Evolutionary conservation across 1,140 invertebrate genomes (phyloP), one percentile per base, ranked within the genome.

Genomic region (Cecropterus lyciades): DNA sequence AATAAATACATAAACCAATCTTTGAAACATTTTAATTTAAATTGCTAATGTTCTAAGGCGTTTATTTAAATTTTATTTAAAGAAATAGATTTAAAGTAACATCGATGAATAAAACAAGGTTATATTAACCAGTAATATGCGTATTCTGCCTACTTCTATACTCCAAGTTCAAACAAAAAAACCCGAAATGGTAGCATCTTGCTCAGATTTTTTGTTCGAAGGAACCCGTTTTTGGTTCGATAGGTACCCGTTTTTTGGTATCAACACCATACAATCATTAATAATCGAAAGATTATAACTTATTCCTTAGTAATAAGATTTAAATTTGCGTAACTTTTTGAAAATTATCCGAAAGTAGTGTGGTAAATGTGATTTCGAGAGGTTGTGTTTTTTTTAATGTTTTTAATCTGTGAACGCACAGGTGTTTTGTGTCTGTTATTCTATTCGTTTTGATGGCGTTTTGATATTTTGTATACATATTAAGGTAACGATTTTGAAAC

Each of bases 141-240:
- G 33, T 9, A 0, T 6, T 37, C 33, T 37, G n/a, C 2, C 2
- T 3, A 0, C 11, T 43, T 43, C 5, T 7, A 13, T 7, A 43
- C 10, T 43, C 40, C n/a, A 11, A 7, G 40, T 43, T 6, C 3
- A 14, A 40, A 11, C 37, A 40, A 52, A 46, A 57, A 59, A 27
- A 30, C 14, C 10, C 7, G 1, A 7, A 27, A 46, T 27, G 59
- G 70, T 72, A 65, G 70, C 65, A 52, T 59, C 48, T 49, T 60
- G 65, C 17, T 49, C 56, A 48, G 48, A 67, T 68, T 73, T 72
- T 72, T 69, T 73, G 68, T 59, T 66, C 64, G 52, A 56, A 37
- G 45, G 45, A 63, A 69, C 67, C 67, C 40, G 70, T 67, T 69
- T 46, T 14, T 13, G 40, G 40, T 14, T 43, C 40, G 13, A 43